Percentiles rank a stretch among this genome's conserved stretches.
Evolutionary conservation across 2,797 vertebrate species (phyloP).

Genomic region (Enteromius radiatus): DNA sequence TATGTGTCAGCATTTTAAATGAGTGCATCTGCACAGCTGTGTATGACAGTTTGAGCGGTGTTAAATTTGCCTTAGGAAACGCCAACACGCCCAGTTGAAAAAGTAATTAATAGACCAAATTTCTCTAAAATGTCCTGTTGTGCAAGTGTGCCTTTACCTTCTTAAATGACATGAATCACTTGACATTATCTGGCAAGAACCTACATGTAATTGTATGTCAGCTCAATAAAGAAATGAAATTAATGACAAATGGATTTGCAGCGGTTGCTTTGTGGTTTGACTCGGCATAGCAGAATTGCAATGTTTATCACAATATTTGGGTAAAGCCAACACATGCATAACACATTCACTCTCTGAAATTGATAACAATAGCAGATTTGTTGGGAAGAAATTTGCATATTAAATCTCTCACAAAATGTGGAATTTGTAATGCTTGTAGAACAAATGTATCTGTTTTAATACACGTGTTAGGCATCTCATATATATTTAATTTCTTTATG

Average conservation of each 20-base stretch:
- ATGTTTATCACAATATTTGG: not conserved
- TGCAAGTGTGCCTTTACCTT: not conserved
- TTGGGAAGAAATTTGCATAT: not conserved
- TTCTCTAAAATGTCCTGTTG: not conserved
- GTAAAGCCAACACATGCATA: not conserved
- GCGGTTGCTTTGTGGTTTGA: not conserved
- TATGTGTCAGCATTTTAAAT: not conserved
- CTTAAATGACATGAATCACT: not conserved
- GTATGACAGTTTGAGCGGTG: not conserved
- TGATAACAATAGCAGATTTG: not conserved
- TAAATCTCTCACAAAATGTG: not conserved
- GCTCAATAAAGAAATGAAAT: not conserved
- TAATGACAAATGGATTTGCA: not conserved
- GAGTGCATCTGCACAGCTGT: not conserved
- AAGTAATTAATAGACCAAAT: constrained; percentile 4
- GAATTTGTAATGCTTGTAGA: not conserved
- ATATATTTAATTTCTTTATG: not conserved
- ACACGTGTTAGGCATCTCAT: not conserved
- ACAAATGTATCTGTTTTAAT: not conserved
- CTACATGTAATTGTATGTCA: not conserved
- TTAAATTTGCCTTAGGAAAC: constrained; percentile 22
- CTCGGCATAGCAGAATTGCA: not conserved
- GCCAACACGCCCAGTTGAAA: constrained; percentile 6
- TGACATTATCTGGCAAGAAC: not conserved
- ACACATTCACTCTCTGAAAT: not conserved